These are phyloP conservation scores for Scalopus aquaticus DNA, from an alignment of 2,113 vertebrate genomes.

Conservation along the genomic window DNA sequence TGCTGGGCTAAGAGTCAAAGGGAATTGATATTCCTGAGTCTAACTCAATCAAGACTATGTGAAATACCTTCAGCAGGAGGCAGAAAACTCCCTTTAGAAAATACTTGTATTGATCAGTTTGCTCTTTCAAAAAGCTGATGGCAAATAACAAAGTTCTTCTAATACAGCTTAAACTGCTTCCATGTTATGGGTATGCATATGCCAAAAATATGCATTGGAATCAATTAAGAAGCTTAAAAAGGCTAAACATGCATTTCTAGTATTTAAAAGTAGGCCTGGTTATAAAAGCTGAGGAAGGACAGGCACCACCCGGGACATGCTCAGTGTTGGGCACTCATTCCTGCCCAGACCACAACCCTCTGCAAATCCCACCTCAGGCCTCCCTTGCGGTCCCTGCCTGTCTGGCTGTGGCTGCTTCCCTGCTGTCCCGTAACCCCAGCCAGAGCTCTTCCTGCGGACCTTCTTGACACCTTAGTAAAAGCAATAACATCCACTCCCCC, in stretches of 20 bases:
- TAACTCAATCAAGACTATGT: neutral
- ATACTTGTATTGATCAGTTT: neutral
- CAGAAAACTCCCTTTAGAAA: neutral
- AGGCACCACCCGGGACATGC: neutral
- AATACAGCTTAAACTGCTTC: neutral
- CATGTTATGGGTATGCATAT: neutral
- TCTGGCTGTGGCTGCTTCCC: neutral
- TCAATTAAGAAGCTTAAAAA: neutral
- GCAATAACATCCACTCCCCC: neutral
- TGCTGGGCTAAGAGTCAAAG: neutral
- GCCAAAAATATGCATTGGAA: neutral
- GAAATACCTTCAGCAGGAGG: neutral
- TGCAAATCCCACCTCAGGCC: fast-evolving
- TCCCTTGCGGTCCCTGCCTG: fast-evolving
- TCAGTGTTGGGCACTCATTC: neutral
- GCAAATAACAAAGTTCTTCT: neutral
- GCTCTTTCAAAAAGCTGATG: neutral
- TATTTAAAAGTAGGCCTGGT: neutral
- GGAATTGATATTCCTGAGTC: neutral
- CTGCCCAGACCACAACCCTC: neutral
- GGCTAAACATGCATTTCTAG: neutral
- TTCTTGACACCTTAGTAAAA: neutral
- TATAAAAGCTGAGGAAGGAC: neutral
- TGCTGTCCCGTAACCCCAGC: neutral
- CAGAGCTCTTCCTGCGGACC: neutral